Evolutionary conservation across 1,140 invertebrate species (phyloP).

Genomic region (Bemisia tabaci): DNA sequence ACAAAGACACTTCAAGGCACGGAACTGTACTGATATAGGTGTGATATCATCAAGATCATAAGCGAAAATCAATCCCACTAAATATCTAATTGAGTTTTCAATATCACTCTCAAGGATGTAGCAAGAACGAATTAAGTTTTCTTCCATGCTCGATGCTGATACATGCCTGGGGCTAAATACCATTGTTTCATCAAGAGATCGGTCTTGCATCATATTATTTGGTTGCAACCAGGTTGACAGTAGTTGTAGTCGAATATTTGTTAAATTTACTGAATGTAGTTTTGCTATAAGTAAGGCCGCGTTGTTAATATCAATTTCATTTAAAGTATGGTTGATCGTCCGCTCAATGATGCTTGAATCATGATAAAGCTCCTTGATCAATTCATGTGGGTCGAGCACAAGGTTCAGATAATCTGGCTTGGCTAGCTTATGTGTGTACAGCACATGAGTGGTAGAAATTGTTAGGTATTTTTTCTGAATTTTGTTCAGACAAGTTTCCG

Average conservation of each 20-base stretch:
- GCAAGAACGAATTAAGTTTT: conserved; percentile 22
- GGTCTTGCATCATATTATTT: background rate
- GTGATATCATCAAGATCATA: conserved; percentile 22
- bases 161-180: background rate
- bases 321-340: conserved; percentile 14
- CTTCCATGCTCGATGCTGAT: background rate
- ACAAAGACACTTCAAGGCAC: conserved; percentile 30
- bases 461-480: conserved; percentile 29
- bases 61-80: conserved; percentile 22
- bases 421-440: conserved; percentile 29
- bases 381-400: conserved; percentile 25
- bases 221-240: conserved; percentile 31
- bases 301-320: conserved; percentile 29
- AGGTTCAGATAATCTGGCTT: conserved; percentile 29
- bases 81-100: conserved; percentile 10
- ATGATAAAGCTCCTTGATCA: conserved; percentile 30
- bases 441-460: conserved; percentile 30
- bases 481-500: conserved; percentile 18
- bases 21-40: conserved; percentile 24
- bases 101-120: conserved; percentile 30
- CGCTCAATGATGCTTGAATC: conserved; percentile 30
- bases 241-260: conserved; percentile 27
- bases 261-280: conserved; percentile 27
- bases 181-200: background rate
- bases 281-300: conserved; percentile 26